Base-by-base conservation (phyloP, 92 coral and sea anemone species). In the Metridium senile region DNA sequence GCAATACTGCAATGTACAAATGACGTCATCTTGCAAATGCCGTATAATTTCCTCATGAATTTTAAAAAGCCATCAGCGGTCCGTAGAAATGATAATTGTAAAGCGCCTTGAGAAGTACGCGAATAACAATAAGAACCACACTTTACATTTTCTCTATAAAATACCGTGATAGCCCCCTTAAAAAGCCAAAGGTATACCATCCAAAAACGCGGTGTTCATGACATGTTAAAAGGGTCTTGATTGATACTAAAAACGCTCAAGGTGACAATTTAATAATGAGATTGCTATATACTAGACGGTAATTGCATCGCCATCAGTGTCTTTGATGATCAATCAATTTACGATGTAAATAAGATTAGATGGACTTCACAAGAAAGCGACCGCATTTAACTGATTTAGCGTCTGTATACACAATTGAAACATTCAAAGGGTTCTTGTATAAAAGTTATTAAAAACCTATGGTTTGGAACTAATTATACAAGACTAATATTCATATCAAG, bases 261-360 rank as follows among this genome's bases (percentile, higher is more conserved):
- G 74, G 76, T 71, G 76, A 71, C 62, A 71, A 71, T 71, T 71
- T 27, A 47, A 61, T 71, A 71, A 29, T 25, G 65, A 26, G 65
- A 59, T 59, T 59, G 27, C 26, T 26, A 22, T 19, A 53, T 53
- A 11, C 59, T 53, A 53, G 59, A 53, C 8, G 13, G 22, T 52
- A 71, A 71, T 51, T 47, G 35, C 76, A 21, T 46, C 19, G 29
- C 9, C 76, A 71, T 29, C 33, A 33, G 27, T 71, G 49, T n/a
- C 13, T 39, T 59, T 59, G 32, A 59, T 23, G 65, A 53, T 51
- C 63, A 71, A 53, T 71, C 62, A 71, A 20, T 16, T 71, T 32
- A 39, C 47, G 76, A 51, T 71, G 61, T 71, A 54, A 71, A 71
- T 58, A 71, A 71, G 76, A 71, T 53, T 71, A 71, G 46, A 23